These are phyloP conservation scores for Otolemur garnettii DNA, from an alignment of 2,113 vertebrate genomes.

Conservation along the genomic window DNA sequence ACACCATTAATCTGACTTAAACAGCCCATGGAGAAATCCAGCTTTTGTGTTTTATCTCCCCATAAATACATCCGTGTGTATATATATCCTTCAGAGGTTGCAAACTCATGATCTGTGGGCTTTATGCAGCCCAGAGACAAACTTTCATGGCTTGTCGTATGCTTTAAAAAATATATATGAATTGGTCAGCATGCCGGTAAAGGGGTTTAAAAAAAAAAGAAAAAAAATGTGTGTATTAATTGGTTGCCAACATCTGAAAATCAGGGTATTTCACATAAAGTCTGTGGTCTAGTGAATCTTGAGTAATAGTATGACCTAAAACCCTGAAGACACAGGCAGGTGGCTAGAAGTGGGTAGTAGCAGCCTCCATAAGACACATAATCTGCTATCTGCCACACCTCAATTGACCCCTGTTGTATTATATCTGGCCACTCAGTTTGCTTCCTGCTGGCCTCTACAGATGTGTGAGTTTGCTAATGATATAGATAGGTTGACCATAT, in stretches of 20 bases:
- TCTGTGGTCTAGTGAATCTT: not conserved
- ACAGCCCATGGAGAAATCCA: not conserved
- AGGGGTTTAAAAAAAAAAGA: no score
- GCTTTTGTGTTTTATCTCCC: not conserved
- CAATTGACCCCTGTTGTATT: not conserved
- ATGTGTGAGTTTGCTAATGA: not conserved
- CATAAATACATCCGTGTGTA: not conserved
- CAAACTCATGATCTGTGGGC: not conserved
- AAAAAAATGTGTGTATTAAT: no score
- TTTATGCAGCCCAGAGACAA: not conserved
- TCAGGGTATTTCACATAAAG: conserved; percentile 1
- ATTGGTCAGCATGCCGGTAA: not conserved
- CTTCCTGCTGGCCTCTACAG: not conserved
- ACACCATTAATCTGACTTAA: not conserved
- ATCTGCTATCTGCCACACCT: not conserved
- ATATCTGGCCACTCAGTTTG: not conserved
- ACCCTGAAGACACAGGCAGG: not conserved
- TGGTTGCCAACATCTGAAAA: conserved; percentile 17
- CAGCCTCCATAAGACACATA: not conserved
- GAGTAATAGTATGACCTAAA: not conserved
- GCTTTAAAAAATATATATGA: not conserved
- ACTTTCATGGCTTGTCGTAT: not conserved
- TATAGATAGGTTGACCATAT: not conserved
- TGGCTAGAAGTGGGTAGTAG: not conserved
- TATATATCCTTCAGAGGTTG: not conserved